Base-by-base conservation (phyloP, 2,797 vertebrate genomes). In the Muraenolepis orangiensis region DNA sequence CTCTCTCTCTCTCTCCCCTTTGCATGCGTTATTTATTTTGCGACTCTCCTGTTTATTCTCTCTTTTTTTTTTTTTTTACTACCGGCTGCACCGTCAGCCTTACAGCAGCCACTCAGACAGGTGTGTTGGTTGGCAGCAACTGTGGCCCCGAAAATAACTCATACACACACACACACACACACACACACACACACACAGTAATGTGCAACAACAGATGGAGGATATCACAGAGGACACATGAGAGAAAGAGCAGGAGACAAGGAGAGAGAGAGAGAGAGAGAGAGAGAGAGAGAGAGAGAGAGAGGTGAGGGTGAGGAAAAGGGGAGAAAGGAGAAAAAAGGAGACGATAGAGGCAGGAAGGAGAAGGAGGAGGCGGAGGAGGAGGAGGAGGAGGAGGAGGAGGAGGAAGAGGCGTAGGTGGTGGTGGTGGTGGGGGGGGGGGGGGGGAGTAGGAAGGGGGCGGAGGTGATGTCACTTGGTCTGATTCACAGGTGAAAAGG, bases 81-180 rank as follows among this genome's bases (percentile, higher is more conserved):
- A 74, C 57, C 1, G 75, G 34, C 7, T 78, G 81, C 74, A 23
- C 80, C 80, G 84, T 86, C 86, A 84, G 82, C 75, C 75, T n/a
- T 78, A 80, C 76, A 83, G 81, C 80, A 81, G 70, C 68, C 71
- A 69, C 66, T 84, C 79, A 82, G 82, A 85, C 82, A 85, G 86
- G 85, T 84, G 85, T 71, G 80, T 84, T 86, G 87, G 86, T 89
- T 87, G 40, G 74, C 80, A 84, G 84, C 74, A 77, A 88, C 76
- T 81, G 80, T 81, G 82, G 79, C 85, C 78, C 75, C 13, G 40
- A 80, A 87, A 92, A 92, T 90, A 92, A 87, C 86, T 91, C 74
- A 13, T 3, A 29, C 26, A 67, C 29, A 14, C 7, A 46, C 40
- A 46, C 40, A 46, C 40, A 46, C 42, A 46, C 42, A 18, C 42